Conservation (phyloP, 2,797 vertebrate species). For the Channa striata region DNA sequence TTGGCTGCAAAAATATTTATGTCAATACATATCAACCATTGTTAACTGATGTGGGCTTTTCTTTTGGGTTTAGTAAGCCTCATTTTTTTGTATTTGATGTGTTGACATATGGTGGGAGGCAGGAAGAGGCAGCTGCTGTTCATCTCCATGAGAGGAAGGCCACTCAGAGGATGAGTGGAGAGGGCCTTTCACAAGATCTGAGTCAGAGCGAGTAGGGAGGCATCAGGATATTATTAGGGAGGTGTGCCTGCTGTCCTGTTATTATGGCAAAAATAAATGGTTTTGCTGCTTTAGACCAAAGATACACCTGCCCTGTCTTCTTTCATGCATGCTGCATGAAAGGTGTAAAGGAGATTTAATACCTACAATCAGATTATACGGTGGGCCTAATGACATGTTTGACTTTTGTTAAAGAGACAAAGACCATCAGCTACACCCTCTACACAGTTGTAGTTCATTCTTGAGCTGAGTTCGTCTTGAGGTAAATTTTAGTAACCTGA, state of each 20-base stretch:
- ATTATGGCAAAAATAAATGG: conserved; percentile 67
- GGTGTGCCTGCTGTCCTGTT: conserved; percentile 72
- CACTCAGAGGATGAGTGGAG: conserved; percentile 71
- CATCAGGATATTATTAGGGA: conserved; percentile 78
- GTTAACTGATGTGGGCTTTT: conserved; percentile 36
- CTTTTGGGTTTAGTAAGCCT: conserved; percentile 53
- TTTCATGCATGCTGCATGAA: conserved; percentile 22
- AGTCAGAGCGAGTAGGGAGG: conserved; percentile 78
- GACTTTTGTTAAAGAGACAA: conserved; percentile 10
- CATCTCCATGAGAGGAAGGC: conserved; percentile 69
- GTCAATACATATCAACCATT: conserved; percentile 34
- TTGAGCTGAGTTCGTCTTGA: conserved; percentile 33
- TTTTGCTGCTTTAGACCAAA: conserved; percentile 36
- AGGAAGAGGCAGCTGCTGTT: conserved; percentile 73
- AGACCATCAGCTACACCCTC: conserved; percentile 14
- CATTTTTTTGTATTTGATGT: conserved; percentile 50
- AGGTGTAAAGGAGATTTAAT: conserved; percentile 20
- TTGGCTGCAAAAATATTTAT: conserved; percentile 7
- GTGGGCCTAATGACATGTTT: conserved; percentile 15
- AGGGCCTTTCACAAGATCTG: conserved; percentile 69
- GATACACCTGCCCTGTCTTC: conserved; percentile 45
- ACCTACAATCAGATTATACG: conserved; percentile 36
- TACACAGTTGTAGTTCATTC: conserved; percentile 37
- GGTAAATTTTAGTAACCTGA: conserved; percentile 48
- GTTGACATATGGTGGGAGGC: conserved; percentile 71